Evolutionary conservation across 2,888 invertebrate species (phyloP).

Genomic region (Onchidella celtica): DNA sequence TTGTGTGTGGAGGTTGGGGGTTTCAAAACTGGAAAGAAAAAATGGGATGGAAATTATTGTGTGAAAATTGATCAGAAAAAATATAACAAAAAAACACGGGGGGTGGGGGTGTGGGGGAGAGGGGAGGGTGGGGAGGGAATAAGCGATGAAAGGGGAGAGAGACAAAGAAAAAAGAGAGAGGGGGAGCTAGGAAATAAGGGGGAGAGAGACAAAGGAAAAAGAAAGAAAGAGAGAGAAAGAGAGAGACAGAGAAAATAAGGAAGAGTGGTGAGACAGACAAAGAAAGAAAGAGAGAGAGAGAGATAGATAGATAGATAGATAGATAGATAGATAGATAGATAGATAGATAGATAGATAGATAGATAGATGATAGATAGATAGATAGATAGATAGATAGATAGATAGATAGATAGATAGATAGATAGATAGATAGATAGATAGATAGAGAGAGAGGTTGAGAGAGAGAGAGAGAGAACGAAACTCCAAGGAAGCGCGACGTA

Average conservation of each 20-base stretch:
- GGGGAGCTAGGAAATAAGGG: neutral
- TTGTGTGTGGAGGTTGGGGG: no score
- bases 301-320: constrained; percentile 30
- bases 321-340: neutral
- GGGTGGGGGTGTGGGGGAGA: neutral
- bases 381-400: constrained; percentile 23
- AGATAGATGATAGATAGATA: neutral
- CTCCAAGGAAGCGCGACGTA: no score
- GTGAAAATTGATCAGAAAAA: no score
- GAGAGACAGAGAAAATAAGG: constrained; percentile 8
- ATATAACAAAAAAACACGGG: no score
- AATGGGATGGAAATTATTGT: no score
- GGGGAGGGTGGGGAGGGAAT: neutral
- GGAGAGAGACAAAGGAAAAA: neutral
- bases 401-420: constrained; percentile 36
- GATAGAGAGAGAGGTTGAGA: no score
- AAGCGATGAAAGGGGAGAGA: neutral
- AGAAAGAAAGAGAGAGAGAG: constrained; percentile 18
- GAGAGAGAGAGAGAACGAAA: no score
- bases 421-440: constrained; percentile 29
- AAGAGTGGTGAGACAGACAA: neutral
- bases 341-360: constrained; percentile 21
- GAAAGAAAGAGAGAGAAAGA: constrained; percentile 16
- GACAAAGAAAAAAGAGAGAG: neutral
- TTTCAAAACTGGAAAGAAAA: no score